Percentiles rank a stretch among this genome's conserved stretches.
Conservation (phyloP, 2,113 vertebrate genomes). For the Rattus rattus region DNA sequence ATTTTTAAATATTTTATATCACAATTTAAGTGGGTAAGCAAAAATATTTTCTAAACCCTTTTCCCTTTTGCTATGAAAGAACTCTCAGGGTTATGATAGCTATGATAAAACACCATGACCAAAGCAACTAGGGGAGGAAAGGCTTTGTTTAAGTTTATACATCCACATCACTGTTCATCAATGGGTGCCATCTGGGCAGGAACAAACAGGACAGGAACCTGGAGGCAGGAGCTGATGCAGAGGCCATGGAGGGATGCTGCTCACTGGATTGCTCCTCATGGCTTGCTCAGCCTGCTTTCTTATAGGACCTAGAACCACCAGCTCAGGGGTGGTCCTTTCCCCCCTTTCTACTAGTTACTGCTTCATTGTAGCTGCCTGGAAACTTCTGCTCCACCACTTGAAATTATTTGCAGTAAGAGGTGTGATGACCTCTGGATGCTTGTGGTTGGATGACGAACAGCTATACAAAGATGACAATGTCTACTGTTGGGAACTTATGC, state of each 20-base stretch:
- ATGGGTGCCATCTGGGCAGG: not conserved
- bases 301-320: too few relatives aligned
- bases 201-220: not conserved
- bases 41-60: constrained; percentile 32
- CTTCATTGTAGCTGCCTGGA: constrained; percentile 18
- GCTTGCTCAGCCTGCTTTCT: not conserved
- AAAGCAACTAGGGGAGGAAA: not conserved
- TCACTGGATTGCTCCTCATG: not conserved
- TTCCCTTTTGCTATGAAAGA: not conserved
- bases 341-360: not conserved
- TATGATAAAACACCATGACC: not conserved
- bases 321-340: not conserved
- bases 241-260: not conserved
- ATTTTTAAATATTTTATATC: not conserved
- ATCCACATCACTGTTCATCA: not conserved
- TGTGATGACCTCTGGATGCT: not conserved
- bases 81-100: not conserved
- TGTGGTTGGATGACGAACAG: not conserved
- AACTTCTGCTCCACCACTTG: constrained; percentile 22
- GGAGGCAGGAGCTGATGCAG: not conserved
- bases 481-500: not conserved
- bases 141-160: not conserved
- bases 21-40: constrained; percentile 37
- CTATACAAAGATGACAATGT: not conserved
- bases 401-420: constrained; percentile 6